Evolutionary conservation across 2,797 vertebrate genomes (phyloP), one percentile per base, ranked within the genome.

Genomic region (Coreius guichenoti): DNA sequence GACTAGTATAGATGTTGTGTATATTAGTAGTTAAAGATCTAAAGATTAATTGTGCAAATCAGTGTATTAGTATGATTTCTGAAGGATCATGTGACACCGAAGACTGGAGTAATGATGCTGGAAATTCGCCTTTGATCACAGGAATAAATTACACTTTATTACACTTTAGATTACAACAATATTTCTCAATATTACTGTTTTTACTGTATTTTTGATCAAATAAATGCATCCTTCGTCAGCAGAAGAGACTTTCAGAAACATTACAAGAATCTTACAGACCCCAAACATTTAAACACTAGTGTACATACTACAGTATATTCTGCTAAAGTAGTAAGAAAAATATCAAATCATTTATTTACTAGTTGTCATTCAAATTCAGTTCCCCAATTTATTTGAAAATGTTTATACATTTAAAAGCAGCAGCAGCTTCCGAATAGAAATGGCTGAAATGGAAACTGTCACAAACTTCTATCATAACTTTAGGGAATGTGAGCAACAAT

Each of bases 1-100:
- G 14, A 56, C 8, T 26, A 43, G 33, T 23, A 5, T 9, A 68
- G 31, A 23, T 8, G 45, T 67, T 47, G 61, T 17, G 56, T 47
- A 21, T 82, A 85, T 77, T 13, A 43, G 12, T 31, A 43, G 7
- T 19, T 58, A 80, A 19, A 14, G 17, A 31, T 26, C 14, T 19
- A 3, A 21, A n/a, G 12, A 6, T 69, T 69, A 23, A 21, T 43
- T 43, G 21, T n/a, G 31, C 2, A 49, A 19, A 29, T 49, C 26
- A 49, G 4, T 1, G 29, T 49, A 49, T 73, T 73, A 17, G 3
- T 0, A 9, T 47, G n/a, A 29, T 73, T 73, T 47, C 39, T 26
- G 69, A 45, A 45, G 29, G 69, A 45, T 73, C 70, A 73, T 73
- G n/a, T 73, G 70, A 29, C 70, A 29, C 43, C 31, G 16, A 74